phyloP scores from a whole-genome alignment of 2,113 vertebrate species.

The Brevimyrus niger region DNA sequence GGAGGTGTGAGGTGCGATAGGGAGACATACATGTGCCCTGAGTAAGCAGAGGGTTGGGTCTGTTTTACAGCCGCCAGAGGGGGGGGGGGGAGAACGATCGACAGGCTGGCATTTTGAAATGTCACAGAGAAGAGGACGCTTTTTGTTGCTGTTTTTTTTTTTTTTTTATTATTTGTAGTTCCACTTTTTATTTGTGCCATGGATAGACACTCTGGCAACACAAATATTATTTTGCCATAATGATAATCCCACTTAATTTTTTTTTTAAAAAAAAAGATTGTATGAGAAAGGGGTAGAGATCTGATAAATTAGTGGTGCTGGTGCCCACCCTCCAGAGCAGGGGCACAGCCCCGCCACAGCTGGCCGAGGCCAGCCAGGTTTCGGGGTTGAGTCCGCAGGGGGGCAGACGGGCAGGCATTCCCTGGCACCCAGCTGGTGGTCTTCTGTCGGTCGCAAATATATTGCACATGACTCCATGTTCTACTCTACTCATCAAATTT shows the following conservation, averaged over 20 bases:
- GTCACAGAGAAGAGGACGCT: not conserved
- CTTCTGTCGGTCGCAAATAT: not conserved
- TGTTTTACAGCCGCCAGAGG: not conserved
- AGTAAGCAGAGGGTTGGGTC: not conserved
- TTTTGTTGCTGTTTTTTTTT: not conserved
- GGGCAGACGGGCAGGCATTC: not conserved
- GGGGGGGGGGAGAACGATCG: not conserved
- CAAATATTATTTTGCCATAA: not conserved
- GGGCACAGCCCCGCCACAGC: not conserved
- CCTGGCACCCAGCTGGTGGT: not conserved
- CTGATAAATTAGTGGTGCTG: not conserved
- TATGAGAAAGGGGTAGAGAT: not conserved
- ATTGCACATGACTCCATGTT: not conserved
- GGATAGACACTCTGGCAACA: not conserved
- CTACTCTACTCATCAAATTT: not conserved
- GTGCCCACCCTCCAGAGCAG: not conserved
- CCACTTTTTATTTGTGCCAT: not conserved
- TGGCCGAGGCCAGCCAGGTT: not conserved
- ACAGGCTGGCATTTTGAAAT: not conserved
- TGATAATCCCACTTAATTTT: not conserved
- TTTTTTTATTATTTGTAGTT: not conserved
- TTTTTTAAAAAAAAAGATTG: not conserved
- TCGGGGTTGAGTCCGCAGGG: not conserved
- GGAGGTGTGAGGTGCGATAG: not conserved
- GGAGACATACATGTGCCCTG: not conserved